Evolutionary conservation across 2,888 invertebrate species (phyloP).

Genomic region (Lacanobia wlatinum): DNA sequence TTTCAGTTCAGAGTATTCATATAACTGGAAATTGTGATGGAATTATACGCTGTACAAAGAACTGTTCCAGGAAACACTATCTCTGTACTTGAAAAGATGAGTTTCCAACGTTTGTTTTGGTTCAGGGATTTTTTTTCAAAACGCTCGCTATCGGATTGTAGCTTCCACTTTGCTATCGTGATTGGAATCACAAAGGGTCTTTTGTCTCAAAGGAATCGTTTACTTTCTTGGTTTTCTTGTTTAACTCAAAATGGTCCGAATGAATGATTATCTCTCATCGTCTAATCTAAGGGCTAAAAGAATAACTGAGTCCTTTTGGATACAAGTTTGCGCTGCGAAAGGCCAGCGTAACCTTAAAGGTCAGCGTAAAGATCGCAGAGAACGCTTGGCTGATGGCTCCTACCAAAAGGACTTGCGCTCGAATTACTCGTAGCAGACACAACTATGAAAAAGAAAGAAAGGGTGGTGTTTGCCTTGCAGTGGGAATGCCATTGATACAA

Average conservation of each 20-base stretch:
- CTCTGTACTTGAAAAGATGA: not conserved
- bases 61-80: not conserved
- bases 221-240: not conserved
- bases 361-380: not conserved
- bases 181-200: slow-evolving; percentile 38
- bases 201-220: slow-evolving; percentile 15
- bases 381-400: not conserved
- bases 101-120: slow-evolving; percentile 7
- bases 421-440: not conserved
- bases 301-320: not conserved
- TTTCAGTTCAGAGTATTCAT: not conserved
- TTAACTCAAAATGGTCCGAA: slow-evolving; percentile 1
- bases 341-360: too few relatives aligned
- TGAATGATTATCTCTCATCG: not conserved
- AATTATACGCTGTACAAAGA: slow-evolving; percentile 1
- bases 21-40: not conserved
- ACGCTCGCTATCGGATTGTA: slow-evolving; percentile 32
- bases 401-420: not conserved
- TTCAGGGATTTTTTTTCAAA: not conserved
- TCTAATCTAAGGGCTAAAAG: not conserved
- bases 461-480: too few relatives aligned
- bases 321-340: not conserved
- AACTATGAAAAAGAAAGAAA: not conserved
- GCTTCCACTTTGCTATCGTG: slow-evolving; percentile 25
- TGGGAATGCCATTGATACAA: not conserved